Evolutionary conservation across 2,888 invertebrate genomes (phyloP).

Genomic region (Creontiades dilutus): DNA sequence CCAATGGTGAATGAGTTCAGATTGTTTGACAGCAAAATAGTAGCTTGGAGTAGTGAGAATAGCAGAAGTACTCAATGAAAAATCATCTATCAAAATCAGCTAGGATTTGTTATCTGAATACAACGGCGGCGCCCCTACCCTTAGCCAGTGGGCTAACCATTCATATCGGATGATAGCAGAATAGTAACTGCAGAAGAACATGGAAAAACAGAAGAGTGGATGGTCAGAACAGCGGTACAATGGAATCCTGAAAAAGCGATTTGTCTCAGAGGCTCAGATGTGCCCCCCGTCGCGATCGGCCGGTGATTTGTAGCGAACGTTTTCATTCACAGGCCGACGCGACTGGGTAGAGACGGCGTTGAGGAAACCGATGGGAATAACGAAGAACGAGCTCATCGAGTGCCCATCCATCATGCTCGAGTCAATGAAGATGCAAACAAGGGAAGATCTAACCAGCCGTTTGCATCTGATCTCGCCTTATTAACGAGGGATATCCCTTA

Average conservation of each 20-base stretch:
- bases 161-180: too few species aligned
- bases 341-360: neutral
- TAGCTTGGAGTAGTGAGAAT: too few species aligned
- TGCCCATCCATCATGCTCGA: conserved; percentile 3
- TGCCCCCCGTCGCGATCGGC: neutral
- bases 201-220: too few species aligned
- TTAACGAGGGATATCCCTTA: neutral
- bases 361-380: neutral
- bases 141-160: too few species aligned
- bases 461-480: conserved; percentile 2
- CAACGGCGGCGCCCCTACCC: too few species aligned
- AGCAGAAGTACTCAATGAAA: too few species aligned
- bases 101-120: too few species aligned
- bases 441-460: neutral
- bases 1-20: too few species aligned
- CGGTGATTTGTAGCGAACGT: neutral
- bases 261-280: neutral
- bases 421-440: conserved; percentile 22
- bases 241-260: neutral
- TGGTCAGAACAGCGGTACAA: too few species aligned
- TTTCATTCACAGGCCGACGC: neutral
- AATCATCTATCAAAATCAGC: too few species aligned
- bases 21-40: too few species aligned
- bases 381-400: conserved; percentile 27
- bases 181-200: too few species aligned